Conservation (phyloP, 2,797 vertebrate genomes). For the Poeciliopsis paucimaculata region DNA sequence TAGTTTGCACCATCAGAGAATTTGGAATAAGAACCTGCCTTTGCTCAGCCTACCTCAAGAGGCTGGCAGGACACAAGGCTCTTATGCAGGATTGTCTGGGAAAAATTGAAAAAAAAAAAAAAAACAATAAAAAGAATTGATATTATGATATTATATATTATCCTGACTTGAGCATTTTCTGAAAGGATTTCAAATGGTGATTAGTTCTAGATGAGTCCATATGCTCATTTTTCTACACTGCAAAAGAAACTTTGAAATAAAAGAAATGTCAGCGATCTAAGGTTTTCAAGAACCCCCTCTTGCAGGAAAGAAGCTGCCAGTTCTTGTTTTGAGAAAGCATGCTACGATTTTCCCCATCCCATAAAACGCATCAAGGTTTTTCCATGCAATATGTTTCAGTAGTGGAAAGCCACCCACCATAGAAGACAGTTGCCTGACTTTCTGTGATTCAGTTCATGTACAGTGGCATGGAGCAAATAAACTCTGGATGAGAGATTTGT, state of each 20-base stretch:
- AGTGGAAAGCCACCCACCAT: conserved; percentile 53
- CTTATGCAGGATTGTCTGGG: not conserved
- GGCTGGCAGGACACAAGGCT: not conserved
- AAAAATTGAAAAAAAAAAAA: no score
- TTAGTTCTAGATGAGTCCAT: not conserved
- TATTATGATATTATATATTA: no score
- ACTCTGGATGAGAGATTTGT: conserved; percentile 66
- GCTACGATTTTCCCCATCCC: conserved; percentile 22
- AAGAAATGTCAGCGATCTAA: not conserved
- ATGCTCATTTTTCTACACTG: not conserved
- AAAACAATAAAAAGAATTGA: not conserved
- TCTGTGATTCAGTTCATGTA: conserved; percentile 61
- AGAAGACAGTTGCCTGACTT: conserved; percentile 42
- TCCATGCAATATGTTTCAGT: conserved; percentile 44
- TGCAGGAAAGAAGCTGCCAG: not conserved
- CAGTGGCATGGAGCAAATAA: conserved; percentile 64
- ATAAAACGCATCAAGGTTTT: conserved; percentile 32
- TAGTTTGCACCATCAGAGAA: not conserved
- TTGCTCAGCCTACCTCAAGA: not conserved
- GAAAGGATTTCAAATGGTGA: not conserved
- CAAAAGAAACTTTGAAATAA: not conserved
- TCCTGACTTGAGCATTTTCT: not conserved
- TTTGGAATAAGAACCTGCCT: not conserved
- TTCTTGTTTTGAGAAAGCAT: conserved; percentile 10
- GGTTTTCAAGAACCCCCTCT: conserved; percentile 2